Evolutionary conservation across 2,888 invertebrate species (phyloP).

Genomic region (Nasonovia ribisnigri): DNA sequence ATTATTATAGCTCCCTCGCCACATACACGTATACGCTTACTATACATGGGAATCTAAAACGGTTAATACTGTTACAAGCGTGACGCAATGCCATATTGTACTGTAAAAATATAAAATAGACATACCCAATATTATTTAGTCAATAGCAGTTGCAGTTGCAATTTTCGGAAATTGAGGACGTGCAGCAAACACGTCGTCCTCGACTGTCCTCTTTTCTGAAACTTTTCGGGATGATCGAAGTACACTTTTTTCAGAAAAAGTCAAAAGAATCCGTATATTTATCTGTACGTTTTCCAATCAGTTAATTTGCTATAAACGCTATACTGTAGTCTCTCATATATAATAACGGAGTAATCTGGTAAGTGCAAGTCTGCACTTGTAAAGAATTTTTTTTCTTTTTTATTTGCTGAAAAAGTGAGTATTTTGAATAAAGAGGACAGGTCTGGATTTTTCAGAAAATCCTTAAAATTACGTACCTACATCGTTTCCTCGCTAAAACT

Average conservation of each 20-base stretch:
- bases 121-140: background rate
- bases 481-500: background rate
- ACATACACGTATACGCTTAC: background rate
- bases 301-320: background rate
- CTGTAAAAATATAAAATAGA: background rate
- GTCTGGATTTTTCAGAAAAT: background rate
- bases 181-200: background rate
- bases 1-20: background rate
- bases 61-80: background rate
- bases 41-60: background rate
- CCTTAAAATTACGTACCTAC: background rate
- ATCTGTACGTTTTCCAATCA: background rate
- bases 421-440: background rate
- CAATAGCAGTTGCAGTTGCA: background rate
- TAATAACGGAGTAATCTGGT: background rate
- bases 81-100: background rate
- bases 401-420: background rate
- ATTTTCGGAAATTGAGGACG: background rate
- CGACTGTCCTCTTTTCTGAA: background rate
- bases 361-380: background rate
- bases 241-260: background rate
- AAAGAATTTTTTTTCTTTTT: background rate
- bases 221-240: background rate
- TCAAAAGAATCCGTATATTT: background rate
- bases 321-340: background rate